Evolutionary conservation across 2,113 vertebrate genomes (phyloP).

Genomic region (Redunca redunca): DNA sequence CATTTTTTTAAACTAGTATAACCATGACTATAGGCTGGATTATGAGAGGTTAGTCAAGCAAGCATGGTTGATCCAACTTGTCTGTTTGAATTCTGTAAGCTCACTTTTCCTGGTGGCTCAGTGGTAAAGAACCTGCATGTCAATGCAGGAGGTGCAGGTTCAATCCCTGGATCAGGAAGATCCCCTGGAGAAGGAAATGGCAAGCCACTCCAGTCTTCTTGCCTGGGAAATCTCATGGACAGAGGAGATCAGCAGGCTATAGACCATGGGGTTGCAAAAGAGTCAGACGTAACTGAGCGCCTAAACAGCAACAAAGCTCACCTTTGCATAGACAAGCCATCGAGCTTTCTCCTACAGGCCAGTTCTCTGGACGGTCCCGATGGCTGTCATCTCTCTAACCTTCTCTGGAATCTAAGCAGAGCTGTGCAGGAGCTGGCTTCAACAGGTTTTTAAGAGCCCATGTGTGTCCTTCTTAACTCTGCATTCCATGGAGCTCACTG

Average conservation of each 20-base stretch:
- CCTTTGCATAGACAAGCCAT: not conserved
- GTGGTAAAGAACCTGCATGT: not conserved
- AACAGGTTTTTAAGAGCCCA: not conserved
- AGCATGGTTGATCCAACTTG: not conserved
- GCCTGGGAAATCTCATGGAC: not conserved
- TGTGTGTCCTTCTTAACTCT: not conserved
- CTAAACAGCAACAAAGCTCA: not conserved
- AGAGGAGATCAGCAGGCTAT: not conserved
- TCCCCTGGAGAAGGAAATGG: not conserved
- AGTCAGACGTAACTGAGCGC: not conserved
- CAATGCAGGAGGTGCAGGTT: not conserved
- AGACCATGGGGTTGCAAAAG: not conserved
- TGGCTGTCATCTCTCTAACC: not conserved
- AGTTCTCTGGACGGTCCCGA: not conserved
- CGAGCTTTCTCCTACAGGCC: not conserved
- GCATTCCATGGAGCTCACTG: accelerated
- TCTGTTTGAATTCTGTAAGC: not conserved
- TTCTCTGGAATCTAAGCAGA: not conserved
- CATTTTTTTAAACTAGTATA: not conserved
- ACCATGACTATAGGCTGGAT: not conserved
- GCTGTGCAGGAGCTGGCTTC: too few relatives aligned
- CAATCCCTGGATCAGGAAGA: not conserved
- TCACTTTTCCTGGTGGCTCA: not conserved
- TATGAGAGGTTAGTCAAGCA: not conserved
- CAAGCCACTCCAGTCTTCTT: not conserved